These are phyloP conservation scores for Falco biarmicus DNA, from an alignment of 2,797 vertebrate genomes.

Conservation along the genomic window DNA sequence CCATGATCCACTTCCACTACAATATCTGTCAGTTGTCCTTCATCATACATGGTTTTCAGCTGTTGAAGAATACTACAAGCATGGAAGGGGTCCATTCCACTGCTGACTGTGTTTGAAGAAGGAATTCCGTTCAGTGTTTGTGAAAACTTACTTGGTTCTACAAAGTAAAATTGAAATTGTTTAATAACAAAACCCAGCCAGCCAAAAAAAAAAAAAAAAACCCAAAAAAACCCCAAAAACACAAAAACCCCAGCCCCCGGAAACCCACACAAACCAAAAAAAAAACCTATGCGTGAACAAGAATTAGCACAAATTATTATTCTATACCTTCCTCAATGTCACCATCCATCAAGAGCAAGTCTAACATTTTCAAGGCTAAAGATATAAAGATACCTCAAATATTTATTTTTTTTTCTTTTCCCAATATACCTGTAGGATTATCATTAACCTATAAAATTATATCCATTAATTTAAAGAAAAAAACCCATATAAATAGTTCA, in stretches of 20 bases:
- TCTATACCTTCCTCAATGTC: neutral
- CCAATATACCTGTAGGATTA: neutral
- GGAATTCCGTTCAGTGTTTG: slow-evolving; percentile 93
- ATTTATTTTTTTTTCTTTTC: neutral
- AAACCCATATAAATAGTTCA: neutral
- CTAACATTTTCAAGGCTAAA: neutral
- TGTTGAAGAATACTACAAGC: slow-evolving; percentile 97
- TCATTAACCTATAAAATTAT: neutral
- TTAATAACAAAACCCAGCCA: neutral
- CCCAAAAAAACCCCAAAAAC: neutral
- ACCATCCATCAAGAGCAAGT: neutral
- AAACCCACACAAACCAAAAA: neutral
- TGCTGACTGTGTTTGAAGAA: slow-evolving; percentile 86
- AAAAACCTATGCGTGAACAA: rapidly evolving
- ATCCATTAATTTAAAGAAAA: neutral
- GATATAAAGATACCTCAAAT: neutral
- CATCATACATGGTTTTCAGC: slow-evolving; percentile 97
- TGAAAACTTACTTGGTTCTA: slow-evolving; percentile 95
- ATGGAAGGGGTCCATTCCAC: slow-evolving; percentile 93
- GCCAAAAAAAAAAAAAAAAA: neutral
- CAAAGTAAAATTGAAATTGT: slow-evolving; percentile 43
- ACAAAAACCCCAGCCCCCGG: neutral
- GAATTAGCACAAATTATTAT: neutral
- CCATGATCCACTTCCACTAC: slow-evolving; percentile 98
- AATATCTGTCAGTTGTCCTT: slow-evolving; percentile 97